Percentiles rank a stretch among this genome's conserved stretches.
Conservation (phyloP, 2,113 vertebrate genomes). For the Epinephelus cyanopodus region DNA sequence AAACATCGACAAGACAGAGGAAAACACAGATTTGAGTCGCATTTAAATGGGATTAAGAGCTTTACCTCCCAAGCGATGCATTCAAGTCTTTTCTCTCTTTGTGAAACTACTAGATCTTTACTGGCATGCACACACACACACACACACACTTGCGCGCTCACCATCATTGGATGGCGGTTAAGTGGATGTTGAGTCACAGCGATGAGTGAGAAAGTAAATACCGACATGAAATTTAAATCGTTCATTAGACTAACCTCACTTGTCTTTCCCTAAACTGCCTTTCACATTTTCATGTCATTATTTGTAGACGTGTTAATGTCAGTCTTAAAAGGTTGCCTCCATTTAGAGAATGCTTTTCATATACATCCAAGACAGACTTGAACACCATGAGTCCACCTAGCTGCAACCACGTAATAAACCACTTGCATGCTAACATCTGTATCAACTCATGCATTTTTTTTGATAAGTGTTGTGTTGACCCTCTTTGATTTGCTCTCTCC, state of each 20-base stretch:
- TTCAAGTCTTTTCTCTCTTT: slow-evolving; percentile 40
- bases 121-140: background rate
- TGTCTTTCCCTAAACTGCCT: background rate
- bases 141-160: background rate
- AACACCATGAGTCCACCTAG: background rate
- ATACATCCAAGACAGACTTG: background rate
- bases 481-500: too few relatives aligned
- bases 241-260: background rate
- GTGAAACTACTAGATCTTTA: slow-evolving; percentile 16
- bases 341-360: background rate
- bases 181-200: slow-evolving; percentile 6
- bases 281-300: background rate
- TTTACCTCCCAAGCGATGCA: slow-evolving; percentile 40
- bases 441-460: background rate
- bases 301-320: background rate
- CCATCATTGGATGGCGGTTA: background rate
- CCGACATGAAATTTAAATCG: background rate
- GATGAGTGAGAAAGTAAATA: background rate
- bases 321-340: background rate
- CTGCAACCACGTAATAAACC: background rate
- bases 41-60: slow-evolving; percentile 59
- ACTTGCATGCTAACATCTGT: background rate
- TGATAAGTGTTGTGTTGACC: too few relatives aligned
- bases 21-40: slow-evolving; percentile 36
- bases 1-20: slow-evolving; percentile 31